phyloP scores from a whole-genome alignment of 2,113 vertebrate species.

The Panurus biarmicus region DNA sequence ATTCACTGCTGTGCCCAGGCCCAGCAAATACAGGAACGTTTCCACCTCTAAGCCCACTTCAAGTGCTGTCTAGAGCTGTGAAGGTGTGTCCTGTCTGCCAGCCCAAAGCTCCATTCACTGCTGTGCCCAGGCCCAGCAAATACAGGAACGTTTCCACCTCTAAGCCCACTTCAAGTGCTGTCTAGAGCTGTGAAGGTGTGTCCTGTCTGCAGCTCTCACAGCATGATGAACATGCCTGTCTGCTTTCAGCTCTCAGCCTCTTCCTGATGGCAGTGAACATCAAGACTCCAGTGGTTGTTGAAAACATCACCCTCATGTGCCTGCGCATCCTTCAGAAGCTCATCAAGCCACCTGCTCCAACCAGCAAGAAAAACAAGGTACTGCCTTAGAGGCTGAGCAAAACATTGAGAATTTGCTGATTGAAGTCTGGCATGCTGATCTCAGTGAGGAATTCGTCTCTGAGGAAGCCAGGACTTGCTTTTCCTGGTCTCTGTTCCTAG shows the following conservation, averaged over 20 bases:
- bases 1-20: neutral
- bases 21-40: fast-evolving
- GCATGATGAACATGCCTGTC: neutral
- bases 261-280: slow-evolving; percentile 99
- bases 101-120: neutral
- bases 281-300: slow-evolving; percentile 97
- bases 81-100: neutral
- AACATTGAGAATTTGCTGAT: neutral
- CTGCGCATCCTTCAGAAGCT: slow-evolving; percentile 95
- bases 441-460: neutral
- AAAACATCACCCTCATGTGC: slow-evolving; percentile 98
- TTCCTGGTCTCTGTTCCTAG: neutral
- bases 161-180: neutral
- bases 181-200: neutral
- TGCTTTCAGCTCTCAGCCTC: slow-evolving; percentile 84
- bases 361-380: slow-evolving; percentile 99
- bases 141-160: neutral
- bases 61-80: neutral
- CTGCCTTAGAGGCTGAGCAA: neutral
- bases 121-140: neutral
- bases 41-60: neutral
- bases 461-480: neutral
- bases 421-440: neutral
- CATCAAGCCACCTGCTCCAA: slow-evolving; percentile 94
- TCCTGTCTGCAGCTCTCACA: neutral